Conservation (phyloP, 2,797 vertebrate species). For the Pseudocheirus occidentalis region DNA sequence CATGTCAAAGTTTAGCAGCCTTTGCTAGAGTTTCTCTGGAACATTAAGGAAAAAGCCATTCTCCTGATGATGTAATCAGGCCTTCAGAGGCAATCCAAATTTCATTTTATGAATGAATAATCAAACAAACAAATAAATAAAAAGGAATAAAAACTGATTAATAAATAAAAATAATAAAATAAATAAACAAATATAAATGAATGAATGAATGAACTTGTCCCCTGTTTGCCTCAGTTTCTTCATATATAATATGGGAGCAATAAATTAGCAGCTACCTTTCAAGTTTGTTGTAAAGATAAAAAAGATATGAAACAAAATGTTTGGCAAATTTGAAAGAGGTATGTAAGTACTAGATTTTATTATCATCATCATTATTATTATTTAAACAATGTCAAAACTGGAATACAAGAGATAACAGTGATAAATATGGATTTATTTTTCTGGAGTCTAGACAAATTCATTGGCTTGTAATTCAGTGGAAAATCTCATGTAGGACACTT, state of each 20-base stretch:
- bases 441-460: not conserved
- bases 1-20: not conserved
- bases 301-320: not conserved
- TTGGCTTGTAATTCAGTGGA: not conserved
- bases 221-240: not conserved
- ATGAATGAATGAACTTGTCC: not conserved
- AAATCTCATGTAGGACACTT: slow-evolving; percentile 7
- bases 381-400: not conserved
- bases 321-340: not conserved
- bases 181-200: too few species aligned
- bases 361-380: not conserved
- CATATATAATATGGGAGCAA: not conserved
- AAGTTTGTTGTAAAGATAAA: not conserved
- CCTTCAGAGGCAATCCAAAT: not conserved
- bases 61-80: not conserved
- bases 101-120: not conserved
- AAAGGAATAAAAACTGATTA: too few species aligned
- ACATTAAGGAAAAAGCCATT: not conserved
- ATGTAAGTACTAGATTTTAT: not conserved
- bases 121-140: too few species aligned
- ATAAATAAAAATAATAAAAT: too few species aligned
- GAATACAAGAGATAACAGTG: not conserved
- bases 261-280: not conserved
- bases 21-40: not conserved
- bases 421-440: slow-evolving; percentile 19